phyloP scores from a whole-genome alignment of 1,140 invertebrate genomes.

The Aphaenogaster floridana region DNA sequence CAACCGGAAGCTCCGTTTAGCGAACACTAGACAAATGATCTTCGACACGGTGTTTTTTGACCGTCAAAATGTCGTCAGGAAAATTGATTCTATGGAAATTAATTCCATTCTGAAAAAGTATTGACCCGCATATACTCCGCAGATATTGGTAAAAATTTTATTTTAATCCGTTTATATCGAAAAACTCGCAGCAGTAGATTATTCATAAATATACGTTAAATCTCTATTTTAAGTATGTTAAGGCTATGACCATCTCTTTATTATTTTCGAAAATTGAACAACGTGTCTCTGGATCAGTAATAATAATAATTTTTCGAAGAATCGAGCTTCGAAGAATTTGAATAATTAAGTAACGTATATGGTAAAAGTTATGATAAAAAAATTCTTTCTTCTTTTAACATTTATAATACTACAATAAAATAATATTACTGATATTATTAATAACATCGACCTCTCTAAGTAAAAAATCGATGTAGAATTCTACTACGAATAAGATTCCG shows the following conservation, averaged over 20 bases:
- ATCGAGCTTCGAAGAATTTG: neutral
- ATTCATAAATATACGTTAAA: neutral
- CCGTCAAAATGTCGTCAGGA: neutral
- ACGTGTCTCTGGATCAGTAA: neutral
- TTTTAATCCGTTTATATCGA: constrained; percentile 4
- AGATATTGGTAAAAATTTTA: constrained; percentile 10
- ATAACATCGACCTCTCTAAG: neutral
- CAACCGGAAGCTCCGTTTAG: constrained; percentile 46
- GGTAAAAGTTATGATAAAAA: neutral
- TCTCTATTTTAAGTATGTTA: neutral
- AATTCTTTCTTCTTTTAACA: neutral
- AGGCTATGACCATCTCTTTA: neutral
- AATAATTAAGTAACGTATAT: constrained; percentile 1
- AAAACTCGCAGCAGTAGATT: neutral
- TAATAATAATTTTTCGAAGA: constrained; percentile 3
- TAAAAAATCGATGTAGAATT: neutral
- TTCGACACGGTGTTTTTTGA: constrained; percentile 14
- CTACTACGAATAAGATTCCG: neutral
- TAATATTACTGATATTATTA: neutral
- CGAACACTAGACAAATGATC: constrained; percentile 29
- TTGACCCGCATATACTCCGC: neutral
- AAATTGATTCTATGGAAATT: constrained; percentile 15
- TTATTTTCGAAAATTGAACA: neutral
- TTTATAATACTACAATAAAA: neutral
- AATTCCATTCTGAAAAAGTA: neutral